Base-by-base conservation (phyloP, 2,888 invertebrate species). In the Kryphioiulus occultus region DNA sequence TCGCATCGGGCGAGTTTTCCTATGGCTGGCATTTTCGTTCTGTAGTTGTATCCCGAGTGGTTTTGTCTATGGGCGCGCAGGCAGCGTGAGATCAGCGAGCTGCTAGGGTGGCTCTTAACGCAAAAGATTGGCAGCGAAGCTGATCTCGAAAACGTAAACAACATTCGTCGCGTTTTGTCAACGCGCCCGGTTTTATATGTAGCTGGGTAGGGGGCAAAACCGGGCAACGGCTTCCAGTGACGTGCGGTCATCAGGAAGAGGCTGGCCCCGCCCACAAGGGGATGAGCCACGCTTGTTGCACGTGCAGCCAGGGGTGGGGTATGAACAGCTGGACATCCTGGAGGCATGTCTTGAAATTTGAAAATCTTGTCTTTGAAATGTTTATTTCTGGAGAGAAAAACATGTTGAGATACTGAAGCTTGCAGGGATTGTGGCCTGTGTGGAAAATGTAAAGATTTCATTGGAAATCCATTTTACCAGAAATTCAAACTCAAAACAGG, bases 1-100 rank as follows among this genome's bases (percentile, higher is more conserved):
- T 68, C 68, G 68, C 68, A 68, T 22, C 68, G 68, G 68, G 68
- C 22, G 10, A 68, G 68, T 68, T 68, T 68, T 26, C 68, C 68
- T 68, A 68, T 68, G 12, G 68, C 68, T 26, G 68, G 68, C 68
- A 68, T 68, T 68, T n/a, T 68, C n/a, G 68, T 26, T 22, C 26
- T 19, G 26, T 26, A 3, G 3, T 0, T 44, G 12, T 22, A 26
- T 68, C 68, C 26, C 26, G 68, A 2, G 68, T 26, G 1, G 19
- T n/a, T 59, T 17, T 4, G 53, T 5, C 59, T 59, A n/a, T 59
- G 59, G 4, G 59, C n/a, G n/a, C 59, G 5, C 26, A 26, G 12
- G 26, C 68, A 26, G 10, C 68, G 68, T 68, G n/a, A 26, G n/a
- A 68, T 68, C 12, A 26, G 68, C 9, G 68, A 68, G 22, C 68